These are phyloP conservation scores for Fragum whitleyi DNA, from an alignment of 2,888 invertebrate genomes.

Conservation along the genomic window DNA sequence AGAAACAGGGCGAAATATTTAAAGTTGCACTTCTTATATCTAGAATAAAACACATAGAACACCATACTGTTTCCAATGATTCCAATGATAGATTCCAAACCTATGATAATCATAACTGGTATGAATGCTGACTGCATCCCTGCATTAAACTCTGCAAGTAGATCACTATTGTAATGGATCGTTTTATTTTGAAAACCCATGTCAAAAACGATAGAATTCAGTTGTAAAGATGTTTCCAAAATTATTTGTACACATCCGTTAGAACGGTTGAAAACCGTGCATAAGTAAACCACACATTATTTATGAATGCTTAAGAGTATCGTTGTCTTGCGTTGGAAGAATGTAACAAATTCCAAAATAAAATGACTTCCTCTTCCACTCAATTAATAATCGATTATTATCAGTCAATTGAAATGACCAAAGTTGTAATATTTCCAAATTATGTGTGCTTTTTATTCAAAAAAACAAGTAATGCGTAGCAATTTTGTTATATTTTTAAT, in stretches of 20 bases:
- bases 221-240: too few species aligned
- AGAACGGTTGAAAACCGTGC: neutral
- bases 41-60: neutral
- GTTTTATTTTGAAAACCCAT: neutral
- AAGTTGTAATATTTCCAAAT: too few species aligned
- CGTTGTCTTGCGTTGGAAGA: too few species aligned
- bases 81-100: neutral
- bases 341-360: too few species aligned
- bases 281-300: neutral
- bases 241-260: neutral
- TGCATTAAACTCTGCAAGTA: neutral
- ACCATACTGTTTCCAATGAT: slow-evolving; percentile 17
- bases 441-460: too few species aligned
- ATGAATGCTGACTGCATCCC: slow-evolving; percentile 3
- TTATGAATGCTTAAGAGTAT: too few species aligned
- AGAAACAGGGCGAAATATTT: slow-evolving; percentile 20
- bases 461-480: too few species aligned
- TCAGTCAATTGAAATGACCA: too few species aligned
- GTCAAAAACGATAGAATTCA: neutral
- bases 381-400: too few species aligned
- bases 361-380: too few species aligned
- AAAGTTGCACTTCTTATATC: slow-evolving; percentile 16
- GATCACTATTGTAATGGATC: neutral
- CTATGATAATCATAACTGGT: slow-evolving; percentile 1
- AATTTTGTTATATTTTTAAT: too few species aligned